phyloP scores from a whole-genome alignment of 1,140 invertebrate genomes.

The Augochlora pura region DNA sequence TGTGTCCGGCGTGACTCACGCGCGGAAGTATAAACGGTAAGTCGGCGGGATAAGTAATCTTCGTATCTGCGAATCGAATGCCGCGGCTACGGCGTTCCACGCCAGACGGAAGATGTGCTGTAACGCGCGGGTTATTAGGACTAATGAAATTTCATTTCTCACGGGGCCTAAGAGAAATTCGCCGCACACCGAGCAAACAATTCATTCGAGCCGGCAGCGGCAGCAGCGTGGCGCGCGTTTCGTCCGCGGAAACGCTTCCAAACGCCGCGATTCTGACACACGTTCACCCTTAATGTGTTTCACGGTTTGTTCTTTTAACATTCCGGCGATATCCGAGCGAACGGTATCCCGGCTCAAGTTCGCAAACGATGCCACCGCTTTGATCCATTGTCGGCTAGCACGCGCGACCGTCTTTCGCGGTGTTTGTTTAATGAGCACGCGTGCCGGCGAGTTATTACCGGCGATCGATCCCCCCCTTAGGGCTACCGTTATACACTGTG shows the following conservation, averaged over 20 bases:
- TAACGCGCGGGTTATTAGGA: not conserved
- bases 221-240: not conserved
- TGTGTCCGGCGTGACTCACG: too few relatives aligned
- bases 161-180: not conserved
- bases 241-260: not conserved
- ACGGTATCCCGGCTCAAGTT: slow-evolving; percentile 15
- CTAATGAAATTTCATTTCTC: not conserved
- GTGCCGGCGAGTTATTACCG: slow-evolving; percentile 36
- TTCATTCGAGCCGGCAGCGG: not conserved
- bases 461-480: slow-evolving; percentile 53
- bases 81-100: not conserved
- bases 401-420: not conserved
- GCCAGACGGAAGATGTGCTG: not conserved
- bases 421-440: slow-evolving; percentile 19
- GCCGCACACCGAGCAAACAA: not conserved
- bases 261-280: slow-evolving; percentile 19
- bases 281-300: slow-evolving; percentile 16
- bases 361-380: not conserved
- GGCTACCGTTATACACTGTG: too few relatives aligned
- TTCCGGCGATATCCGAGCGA: not conserved
- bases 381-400: slow-evolving; percentile 7
- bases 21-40: too few relatives aligned
- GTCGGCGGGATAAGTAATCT: not conserved
- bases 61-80: not conserved
- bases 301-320: slow-evolving; percentile 14